Evolutionary conservation across 2,113 vertebrate species (phyloP).

Genomic region (Tachycineta bicolor): DNA sequence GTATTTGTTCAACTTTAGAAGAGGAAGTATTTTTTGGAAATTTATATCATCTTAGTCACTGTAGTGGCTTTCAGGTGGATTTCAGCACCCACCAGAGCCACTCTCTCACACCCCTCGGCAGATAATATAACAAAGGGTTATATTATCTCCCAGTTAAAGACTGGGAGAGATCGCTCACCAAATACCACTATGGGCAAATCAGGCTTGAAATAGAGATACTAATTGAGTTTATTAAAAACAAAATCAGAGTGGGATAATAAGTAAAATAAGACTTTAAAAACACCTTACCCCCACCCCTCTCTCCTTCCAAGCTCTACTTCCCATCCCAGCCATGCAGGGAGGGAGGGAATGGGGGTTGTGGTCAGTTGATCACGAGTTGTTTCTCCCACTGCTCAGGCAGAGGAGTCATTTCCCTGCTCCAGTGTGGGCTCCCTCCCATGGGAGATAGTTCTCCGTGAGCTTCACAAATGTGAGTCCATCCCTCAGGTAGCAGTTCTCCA

Average conservation of each 20-base stretch:
- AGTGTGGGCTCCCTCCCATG: background rate
- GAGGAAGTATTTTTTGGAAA: background rate
- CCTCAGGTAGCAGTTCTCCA: background rate
- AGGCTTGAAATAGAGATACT: background rate
- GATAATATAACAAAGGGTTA: background rate
- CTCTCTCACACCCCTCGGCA: background rate
- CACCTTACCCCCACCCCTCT: background rate
- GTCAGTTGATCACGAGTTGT: background rate
- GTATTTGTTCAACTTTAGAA: background rate
- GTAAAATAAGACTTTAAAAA: background rate
- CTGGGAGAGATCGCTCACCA: background rate
- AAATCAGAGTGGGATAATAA: background rate
- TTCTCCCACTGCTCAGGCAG: background rate
- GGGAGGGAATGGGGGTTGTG: background rate
- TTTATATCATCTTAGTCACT: background rate
- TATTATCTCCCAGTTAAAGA: too few species aligned
- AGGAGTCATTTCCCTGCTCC: background rate
- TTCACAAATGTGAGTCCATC: background rate
- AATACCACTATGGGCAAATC: background rate
- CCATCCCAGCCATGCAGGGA: background rate
- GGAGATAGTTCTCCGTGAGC: background rate
- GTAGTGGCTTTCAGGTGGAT: too few species aligned
- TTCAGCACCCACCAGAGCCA: background rate
- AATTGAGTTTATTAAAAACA: background rate
- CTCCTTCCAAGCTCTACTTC: background rate